phyloP scores from a whole-genome alignment of 92 coral and sea anemone species.

The Paramuricea clavata region DNA sequence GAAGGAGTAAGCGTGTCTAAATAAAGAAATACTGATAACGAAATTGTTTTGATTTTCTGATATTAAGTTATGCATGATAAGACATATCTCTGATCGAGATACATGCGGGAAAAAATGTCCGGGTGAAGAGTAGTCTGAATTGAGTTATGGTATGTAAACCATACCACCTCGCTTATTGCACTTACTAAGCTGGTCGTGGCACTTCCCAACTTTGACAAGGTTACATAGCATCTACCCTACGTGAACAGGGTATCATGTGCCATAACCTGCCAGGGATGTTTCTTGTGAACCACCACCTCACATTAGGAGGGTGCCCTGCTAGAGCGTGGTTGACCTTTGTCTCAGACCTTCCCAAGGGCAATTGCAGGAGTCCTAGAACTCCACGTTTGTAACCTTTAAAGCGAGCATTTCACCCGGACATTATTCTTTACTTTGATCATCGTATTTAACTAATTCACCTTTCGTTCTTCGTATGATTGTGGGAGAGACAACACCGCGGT shows the following conservation, averaged over 20 bases:
- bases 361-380: slow-evolving; percentile 75
- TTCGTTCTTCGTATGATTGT: neutral
- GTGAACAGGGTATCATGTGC: slow-evolving; percentile 73
- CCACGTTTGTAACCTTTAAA: slow-evolving; percentile 97
- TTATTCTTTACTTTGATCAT: neutral
- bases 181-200: slow-evolving; percentile 96
- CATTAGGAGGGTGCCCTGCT: slow-evolving; percentile 89
- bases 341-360: slow-evolving; percentile 99
- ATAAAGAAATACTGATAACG: too few species aligned
- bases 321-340: slow-evolving; percentile 83
- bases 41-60: too few species aligned
- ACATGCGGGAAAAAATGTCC: slow-evolving; percentile 68
- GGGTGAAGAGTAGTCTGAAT: slow-evolving; percentile 99
- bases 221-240: slow-evolving; percentile 83
- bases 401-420: slow-evolving; percentile 99
- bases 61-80: too few species aligned
- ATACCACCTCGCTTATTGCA: slow-evolving; percentile 98
- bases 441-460: slow-evolving; percentile 13
- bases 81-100: too few species aligned
- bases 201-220: slow-evolving; percentile 99
- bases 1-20: too few species aligned
- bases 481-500: too few species aligned
- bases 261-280: slow-evolving; percentile 92
- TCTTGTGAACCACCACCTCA: slow-evolving; percentile 97
- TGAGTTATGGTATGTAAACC: slow-evolving; percentile 87